Percentiles rank a stretch among this genome's conserved stretches.
These are phyloP conservation scores for Potamarius usumacintae DNA, from an alignment of 2,113 vertebrate genomes.

Conservation along the genomic window DNA sequence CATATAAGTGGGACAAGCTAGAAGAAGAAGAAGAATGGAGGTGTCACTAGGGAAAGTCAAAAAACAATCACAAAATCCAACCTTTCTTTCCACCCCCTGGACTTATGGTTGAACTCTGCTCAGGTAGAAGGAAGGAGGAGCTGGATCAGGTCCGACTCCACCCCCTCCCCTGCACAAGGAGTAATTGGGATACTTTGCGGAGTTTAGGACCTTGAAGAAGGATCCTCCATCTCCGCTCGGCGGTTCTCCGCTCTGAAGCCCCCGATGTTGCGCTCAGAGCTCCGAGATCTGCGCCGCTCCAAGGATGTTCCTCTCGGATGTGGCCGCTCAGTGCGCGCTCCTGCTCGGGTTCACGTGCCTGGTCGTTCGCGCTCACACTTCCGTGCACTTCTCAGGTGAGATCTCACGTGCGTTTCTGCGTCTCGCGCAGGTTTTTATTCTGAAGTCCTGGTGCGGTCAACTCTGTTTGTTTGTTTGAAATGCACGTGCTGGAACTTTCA, in stretches of 20 bases:
- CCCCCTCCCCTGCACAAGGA: neutral
- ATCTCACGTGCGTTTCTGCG: neutral
- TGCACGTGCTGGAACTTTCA: neutral
- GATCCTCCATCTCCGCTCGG: neutral
- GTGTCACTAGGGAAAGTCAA: too few species aligned
- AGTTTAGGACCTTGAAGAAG: slow-evolving; percentile 29
- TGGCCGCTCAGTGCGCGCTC: slow-evolving; percentile 72
- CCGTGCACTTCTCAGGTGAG: slow-evolving; percentile 83
- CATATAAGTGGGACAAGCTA: too few species aligned
- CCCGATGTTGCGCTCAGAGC: slow-evolving; percentile 30
- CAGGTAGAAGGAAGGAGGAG: neutral
- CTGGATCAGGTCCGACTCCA: neutral
- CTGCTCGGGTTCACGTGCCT: slow-evolving; percentile 77
- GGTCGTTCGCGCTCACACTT: slow-evolving; percentile 70
- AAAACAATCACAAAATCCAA: too few species aligned
- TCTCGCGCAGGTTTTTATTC: neutral
- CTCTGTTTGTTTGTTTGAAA: too few species aligned
- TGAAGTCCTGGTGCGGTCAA: neutral
- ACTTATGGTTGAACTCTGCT: too few species aligned
- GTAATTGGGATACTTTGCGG: neutral
- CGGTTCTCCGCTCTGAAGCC: neutral
- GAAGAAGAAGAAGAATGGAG: too few species aligned
- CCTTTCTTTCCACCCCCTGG: too few species aligned
- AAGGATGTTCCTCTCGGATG: slow-evolving; percentile 83
- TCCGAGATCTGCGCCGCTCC: slow-evolving; percentile 54